Percentiles rank a stretch among this genome's conserved stretches.
These are phyloP conservation scores for Mylabris phalerata DNA, from an alignment of 1,140 invertebrate genomes.

Conservation along the genomic window DNA sequence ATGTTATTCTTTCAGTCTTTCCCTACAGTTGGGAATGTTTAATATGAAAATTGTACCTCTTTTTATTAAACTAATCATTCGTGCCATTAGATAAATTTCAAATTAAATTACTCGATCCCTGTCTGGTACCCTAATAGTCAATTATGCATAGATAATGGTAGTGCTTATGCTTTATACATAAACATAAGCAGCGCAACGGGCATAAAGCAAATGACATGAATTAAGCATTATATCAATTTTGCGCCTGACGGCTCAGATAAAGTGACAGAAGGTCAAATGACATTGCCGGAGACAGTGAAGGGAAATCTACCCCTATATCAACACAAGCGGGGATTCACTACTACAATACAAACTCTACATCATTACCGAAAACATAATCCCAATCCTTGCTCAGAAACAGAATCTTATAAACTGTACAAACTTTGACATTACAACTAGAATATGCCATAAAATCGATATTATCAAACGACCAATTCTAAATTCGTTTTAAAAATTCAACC, in stretches of 20 bases:
- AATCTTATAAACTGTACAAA: too few relatives aligned
- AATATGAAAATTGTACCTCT: not conserved
- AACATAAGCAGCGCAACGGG: constrained; percentile 26
- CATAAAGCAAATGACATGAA: constrained; percentile 38
- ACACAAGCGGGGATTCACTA: too few relatives aligned
- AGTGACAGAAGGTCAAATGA: constrained; percentile 41
- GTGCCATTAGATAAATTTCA: constrained; percentile 27
- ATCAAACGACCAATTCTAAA: too few relatives aligned
- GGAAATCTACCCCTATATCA: constrained; percentile 15
- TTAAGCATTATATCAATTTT: constrained; percentile 43
- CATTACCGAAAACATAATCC: too few relatives aligned
- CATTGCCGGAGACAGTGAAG: constrained; percentile 19
- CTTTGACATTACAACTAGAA: too few relatives aligned
- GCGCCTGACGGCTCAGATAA: constrained; percentile 36
- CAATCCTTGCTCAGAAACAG: too few relatives aligned
- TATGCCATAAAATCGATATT: too few relatives aligned
- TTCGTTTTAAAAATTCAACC: too few relatives aligned
- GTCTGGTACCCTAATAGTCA: constrained; percentile 23
- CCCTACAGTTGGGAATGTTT: too few relatives aligned
- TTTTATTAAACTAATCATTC: constrained; percentile 18
- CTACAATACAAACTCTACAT: too few relatives aligned
- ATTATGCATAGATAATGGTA: constrained; percentile 32
- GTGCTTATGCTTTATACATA: constrained; percentile 24
- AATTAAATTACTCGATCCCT: constrained; percentile 25
- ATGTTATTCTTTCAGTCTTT: too few relatives aligned